phyloP scores from a whole-genome alignment of 2,797 vertebrate genomes.

The Gallinago nigripennis region DNA sequence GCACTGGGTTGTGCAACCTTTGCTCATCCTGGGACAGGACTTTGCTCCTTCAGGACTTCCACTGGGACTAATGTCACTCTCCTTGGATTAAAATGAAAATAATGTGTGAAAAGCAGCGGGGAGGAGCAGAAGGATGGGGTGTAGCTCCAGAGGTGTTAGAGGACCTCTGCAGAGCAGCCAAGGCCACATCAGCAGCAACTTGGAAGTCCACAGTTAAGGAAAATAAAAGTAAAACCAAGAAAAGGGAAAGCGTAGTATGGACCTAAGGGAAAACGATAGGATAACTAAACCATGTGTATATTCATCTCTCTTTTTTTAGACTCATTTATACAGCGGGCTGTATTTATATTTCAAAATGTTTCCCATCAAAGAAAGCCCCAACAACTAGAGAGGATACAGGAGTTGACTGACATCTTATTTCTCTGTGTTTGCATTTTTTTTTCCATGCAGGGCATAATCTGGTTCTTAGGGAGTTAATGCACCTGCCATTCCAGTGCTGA shows the following conservation, averaged over 20 bases:
- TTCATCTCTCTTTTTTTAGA: not conserved
- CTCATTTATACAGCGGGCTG: not conserved
- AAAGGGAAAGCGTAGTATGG: rapidly evolving
- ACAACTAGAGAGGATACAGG: conserved; percentile 13
- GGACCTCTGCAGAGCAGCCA: not conserved
- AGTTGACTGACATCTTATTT: conserved; percentile 69
- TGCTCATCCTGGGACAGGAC: not conserved
- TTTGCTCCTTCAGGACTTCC: conserved; percentile 1
- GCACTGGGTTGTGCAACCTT: not conserved
- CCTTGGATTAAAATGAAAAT: not conserved
- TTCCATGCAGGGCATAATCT: conserved; percentile 86
- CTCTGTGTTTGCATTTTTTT: conserved; percentile 72
- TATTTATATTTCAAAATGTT: conserved; percentile 12
- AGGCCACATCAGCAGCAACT: not conserved
- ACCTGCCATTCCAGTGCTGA: conserved; percentile 95
- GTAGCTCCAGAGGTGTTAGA: not conserved
- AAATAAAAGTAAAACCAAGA: not conserved
- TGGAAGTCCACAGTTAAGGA: not conserved
- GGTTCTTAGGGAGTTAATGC: conserved; percentile 89
- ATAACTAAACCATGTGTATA: not conserved
- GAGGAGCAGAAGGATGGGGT: not conserved
- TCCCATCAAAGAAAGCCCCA: not conserved
- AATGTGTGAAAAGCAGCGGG: not conserved
- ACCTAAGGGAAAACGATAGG: not conserved
- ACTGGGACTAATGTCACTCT: not conserved